Conservation (phyloP, 2,113 vertebrate species). For the Toxostoma redivivum region DNA sequence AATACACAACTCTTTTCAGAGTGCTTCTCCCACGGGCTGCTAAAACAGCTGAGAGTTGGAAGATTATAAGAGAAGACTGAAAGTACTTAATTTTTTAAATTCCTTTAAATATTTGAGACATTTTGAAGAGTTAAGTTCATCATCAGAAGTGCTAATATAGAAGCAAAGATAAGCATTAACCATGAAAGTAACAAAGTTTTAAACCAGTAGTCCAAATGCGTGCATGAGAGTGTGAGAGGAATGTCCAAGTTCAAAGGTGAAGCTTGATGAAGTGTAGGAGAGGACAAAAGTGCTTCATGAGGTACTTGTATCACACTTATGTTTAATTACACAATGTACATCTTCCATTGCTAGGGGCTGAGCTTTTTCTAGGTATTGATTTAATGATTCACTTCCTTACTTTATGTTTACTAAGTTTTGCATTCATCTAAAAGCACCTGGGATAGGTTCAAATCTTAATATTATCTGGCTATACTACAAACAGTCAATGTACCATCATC, state of each 20-base stretch:
- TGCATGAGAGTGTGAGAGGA: not conserved
- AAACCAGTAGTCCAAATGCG: not conserved
- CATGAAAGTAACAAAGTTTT: not conserved
- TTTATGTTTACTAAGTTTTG: not conserved
- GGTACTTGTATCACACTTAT: not conserved
- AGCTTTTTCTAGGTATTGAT: not conserved
- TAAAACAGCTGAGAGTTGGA: not conserved
- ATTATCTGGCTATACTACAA: not conserved
- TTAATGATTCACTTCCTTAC: not conserved
- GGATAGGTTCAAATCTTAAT: not conserved
- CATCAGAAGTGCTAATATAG: not conserved
- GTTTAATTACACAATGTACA: not conserved
- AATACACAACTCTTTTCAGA: not conserved
- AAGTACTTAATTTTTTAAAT: not conserved
- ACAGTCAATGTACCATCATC: not conserved
- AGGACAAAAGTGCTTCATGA: not conserved
- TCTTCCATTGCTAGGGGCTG: not conserved
- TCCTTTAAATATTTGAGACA: not conserved
- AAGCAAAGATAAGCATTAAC: not conserved
- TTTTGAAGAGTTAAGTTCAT: not conserved
- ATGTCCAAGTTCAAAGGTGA: fast-evolving
- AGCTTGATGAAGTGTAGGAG: not conserved
- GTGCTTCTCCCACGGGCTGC: not conserved
- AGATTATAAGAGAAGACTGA: not conserved
- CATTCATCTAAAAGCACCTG: not conserved